Conservation (phyloP, 2,888 invertebrate genomes). For the Exocentrus adspersus region DNA sequence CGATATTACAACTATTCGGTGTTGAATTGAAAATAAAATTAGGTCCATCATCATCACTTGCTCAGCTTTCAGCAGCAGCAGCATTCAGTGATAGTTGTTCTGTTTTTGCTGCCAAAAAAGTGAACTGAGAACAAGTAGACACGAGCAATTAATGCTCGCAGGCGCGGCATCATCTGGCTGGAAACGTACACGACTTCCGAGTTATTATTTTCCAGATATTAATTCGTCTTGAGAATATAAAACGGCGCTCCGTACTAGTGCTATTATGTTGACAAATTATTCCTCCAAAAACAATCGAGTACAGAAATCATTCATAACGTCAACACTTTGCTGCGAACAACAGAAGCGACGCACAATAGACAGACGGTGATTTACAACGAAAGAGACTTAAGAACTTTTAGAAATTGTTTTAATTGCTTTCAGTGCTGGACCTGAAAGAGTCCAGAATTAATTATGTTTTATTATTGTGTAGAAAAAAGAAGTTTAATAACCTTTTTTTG, state of each 20-base stretch:
- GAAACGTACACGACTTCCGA: constrained; percentile 8
- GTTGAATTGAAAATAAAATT: too few species aligned
- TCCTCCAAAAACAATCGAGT: constrained; percentile 25
- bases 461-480: constrained; percentile 3
- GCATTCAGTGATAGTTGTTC: too few species aligned
- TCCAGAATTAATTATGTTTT: constrained; percentile 14
- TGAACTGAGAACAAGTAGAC: not conserved
- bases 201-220: constrained; percentile 23
- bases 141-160: constrained; percentile 7
- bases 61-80: too few species aligned
- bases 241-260: constrained; percentile 10
- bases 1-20: too few species aligned
- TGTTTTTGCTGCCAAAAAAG: not conserved
- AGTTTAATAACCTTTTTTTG: not conserved
- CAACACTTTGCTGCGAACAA: constrained; percentile 20
- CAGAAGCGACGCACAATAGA: constrained; percentile 16
- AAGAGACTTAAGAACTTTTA: constrained; percentile 21
- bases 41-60: too few species aligned
- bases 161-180: constrained; percentile 13
- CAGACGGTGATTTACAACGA: constrained; percentile 20
- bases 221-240: constrained; percentile 21
- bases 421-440: constrained; percentile 5
- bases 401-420: constrained; percentile 26
- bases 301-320: constrained; percentile 27
- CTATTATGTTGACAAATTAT: constrained; percentile 27